Percentiles rank a stretch among this genome's conserved stretches.
These are phyloP conservation scores for Hirtodrosophila histrioides DNA, from an alignment of 2,888 invertebrate species.

Conservation along the genomic window DNA sequence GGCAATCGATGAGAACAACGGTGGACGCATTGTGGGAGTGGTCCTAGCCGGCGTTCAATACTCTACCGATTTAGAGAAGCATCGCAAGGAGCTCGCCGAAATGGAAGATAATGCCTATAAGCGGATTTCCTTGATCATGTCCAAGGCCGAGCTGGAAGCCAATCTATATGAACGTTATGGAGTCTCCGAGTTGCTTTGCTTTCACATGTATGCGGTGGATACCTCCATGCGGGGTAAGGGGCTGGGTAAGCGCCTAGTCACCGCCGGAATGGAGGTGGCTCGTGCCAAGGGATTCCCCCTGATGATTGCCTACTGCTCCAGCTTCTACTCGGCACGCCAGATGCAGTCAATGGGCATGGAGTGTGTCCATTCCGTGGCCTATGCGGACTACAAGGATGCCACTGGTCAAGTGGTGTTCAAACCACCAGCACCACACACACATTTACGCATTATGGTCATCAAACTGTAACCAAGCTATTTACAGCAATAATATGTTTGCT, in stretches of 20 bases:
- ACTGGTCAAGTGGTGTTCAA: slow-evolving; percentile 56
- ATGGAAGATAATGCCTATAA: slow-evolving; percentile 46
- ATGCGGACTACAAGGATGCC: slow-evolving; percentile 60
- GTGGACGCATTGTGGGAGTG: slow-evolving; percentile 43
- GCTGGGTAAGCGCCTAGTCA: slow-evolving; percentile 61
- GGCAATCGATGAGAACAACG: slow-evolving; percentile 34
- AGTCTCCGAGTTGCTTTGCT: slow-evolving; percentile 59
- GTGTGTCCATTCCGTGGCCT: slow-evolving; percentile 50
- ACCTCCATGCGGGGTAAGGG: slow-evolving; percentile 61
- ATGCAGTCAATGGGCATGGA: slow-evolving; percentile 69
- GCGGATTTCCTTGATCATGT: slow-evolving; percentile 49
- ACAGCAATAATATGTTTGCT: too few relatives aligned
- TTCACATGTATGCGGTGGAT: slow-evolving; percentile 63
- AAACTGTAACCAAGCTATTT: background rate
- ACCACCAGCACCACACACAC: slow-evolving; percentile 58
- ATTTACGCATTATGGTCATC: slow-evolving; percentile 19
- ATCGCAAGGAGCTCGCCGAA: slow-evolving; percentile 31
- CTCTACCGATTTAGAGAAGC: slow-evolving; percentile 34
- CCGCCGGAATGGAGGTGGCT: slow-evolving; percentile 61
- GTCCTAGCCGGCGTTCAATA: slow-evolving; percentile 41
- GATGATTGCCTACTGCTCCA: slow-evolving; percentile 65
- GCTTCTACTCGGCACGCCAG: slow-evolving; percentile 69
- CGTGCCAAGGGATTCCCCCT: slow-evolving; percentile 54
- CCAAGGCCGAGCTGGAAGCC: slow-evolving; percentile 53
- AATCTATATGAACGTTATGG: slow-evolving; percentile 63